Conservation (phyloP, 2,888 invertebrate genomes). For the Phortica okadai region DNA sequence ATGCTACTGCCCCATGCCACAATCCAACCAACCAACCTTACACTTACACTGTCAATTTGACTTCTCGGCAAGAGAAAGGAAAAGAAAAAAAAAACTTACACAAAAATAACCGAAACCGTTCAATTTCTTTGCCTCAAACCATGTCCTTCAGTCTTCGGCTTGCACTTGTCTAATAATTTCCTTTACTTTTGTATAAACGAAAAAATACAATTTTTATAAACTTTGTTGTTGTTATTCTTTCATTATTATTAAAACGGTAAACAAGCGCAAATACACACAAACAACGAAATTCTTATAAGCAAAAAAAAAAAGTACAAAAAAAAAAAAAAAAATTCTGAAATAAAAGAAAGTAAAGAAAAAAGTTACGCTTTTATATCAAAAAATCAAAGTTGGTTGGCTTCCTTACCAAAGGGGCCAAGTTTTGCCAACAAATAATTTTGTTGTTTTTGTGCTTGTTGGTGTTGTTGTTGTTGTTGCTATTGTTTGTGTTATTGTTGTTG, state of each 20-base stretch:
- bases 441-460: not conserved
- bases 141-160: not conserved
- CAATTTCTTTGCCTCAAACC: not conserved
- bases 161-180: slow-evolving; percentile 7
- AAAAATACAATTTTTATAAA: not conserved
- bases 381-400: not conserved
- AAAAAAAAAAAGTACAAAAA: too few relatives aligned
- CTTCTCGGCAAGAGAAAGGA: not conserved
- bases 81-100: not conserved
- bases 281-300: not conserved
- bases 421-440: too few relatives aligned
- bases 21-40: not conserved
- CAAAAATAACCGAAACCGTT: slow-evolving; percentile 10
- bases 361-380: not conserved
- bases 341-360: not conserved
- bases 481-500: not conserved
- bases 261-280: slow-evolving; percentile 7
- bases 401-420: not conserved
- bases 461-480: not conserved
- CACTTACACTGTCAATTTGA: not conserved
- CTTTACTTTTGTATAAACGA: not conserved
- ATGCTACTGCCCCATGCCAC: not conserved
- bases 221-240: not conserved
- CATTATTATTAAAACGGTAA: slow-evolving; percentile 29
- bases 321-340: not conserved